A percentile compares a stretch with the other conserved stretches of the same genome.
Evolutionary conservation across 1,140 invertebrate genomes (phyloP).

Genomic region (Camponotus pennsylvanicus): DNA sequence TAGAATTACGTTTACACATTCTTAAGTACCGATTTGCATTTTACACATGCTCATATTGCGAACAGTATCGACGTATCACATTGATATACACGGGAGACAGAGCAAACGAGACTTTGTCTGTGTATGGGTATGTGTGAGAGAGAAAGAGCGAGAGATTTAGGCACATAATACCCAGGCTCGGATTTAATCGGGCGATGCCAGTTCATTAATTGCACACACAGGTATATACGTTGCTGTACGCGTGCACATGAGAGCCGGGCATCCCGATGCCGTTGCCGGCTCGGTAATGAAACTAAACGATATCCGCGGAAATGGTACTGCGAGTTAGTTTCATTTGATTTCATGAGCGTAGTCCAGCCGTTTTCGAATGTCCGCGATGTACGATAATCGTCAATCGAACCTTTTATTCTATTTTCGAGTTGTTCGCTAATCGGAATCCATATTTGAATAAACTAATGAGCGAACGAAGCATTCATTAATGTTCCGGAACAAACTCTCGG

Average conservation of each 20-base stretch:
- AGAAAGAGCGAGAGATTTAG: slow-evolving; percentile 69
- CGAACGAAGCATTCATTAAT: slow-evolving; percentile 9
- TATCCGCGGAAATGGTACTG: slow-evolving; percentile 72
- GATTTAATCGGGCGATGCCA: slow-evolving; percentile 83
- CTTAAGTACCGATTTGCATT: slow-evolving; percentile 39
- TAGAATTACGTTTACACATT: neutral
- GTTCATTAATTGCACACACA: slow-evolving; percentile 84
- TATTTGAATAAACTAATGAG: slow-evolving; percentile 31
- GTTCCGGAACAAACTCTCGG: neutral
- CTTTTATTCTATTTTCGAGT: slow-evolving; percentile 39
- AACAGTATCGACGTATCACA: slow-evolving; percentile 32
- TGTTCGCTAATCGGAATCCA: slow-evolving; percentile 26
- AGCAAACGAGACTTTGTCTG: neutral
- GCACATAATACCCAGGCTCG: slow-evolving; percentile 79
- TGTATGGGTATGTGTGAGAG: slow-evolving; percentile 12
- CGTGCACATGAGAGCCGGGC: slow-evolving; percentile 34
- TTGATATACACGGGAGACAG: slow-evolving; percentile 23
- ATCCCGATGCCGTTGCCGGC: slow-evolving; percentile 53
- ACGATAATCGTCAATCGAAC: neutral
- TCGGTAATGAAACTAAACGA: slow-evolving; percentile 77
- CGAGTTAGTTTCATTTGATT: slow-evolving; percentile 81
- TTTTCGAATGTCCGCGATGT: slow-evolving; percentile 37
- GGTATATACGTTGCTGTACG: slow-evolving; percentile 61
- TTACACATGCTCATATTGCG: slow-evolving; percentile 5
- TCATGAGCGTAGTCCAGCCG: slow-evolving; percentile 72